A percentile compares a stretch with the other conserved stretches of the same genome.
Conservation (phyloP, 2,113 vertebrate genomes). For the Isurus oxyrinchus region DNA sequence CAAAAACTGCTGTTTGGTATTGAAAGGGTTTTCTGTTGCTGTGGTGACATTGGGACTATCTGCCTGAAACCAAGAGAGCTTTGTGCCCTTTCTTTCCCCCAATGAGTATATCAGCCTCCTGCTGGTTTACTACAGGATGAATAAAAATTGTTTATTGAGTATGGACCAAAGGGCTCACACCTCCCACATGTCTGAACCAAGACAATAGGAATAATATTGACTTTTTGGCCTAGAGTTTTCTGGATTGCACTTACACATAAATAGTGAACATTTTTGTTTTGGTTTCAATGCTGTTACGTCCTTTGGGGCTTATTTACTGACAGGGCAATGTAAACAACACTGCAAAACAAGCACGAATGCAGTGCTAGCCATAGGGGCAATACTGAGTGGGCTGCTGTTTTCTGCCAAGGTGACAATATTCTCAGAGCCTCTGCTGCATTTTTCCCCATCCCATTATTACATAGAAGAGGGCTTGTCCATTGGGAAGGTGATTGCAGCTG, state of each 20-base stretch:
- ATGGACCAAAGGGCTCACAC: background rate
- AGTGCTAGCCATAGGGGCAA: background rate
- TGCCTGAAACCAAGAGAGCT: conserved; percentile 62
- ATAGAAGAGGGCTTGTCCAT: background rate
- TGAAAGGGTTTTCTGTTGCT: conserved; percentile 59
- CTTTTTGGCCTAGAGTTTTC: background rate
- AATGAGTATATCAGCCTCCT: conserved; percentile 47
- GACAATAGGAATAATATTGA: background rate
- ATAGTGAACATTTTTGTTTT: background rate
- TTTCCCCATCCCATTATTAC: background rate
- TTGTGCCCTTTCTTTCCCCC: conserved; percentile 60
- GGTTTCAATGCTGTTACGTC: background rate
- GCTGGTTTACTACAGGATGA: conserved; percentile 42
- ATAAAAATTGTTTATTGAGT: conserved; percentile 31
- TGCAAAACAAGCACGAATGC: background rate
- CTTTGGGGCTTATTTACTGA: background rate
- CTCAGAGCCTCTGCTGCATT: background rate
- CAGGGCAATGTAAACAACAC: background rate
- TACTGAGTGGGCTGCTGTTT: background rate
- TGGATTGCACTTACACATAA: background rate
- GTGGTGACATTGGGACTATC: conserved; percentile 58
- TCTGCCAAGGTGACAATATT: background rate
- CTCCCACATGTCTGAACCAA: background rate
- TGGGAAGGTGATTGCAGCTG: background rate
- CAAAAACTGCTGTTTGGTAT: conserved; percentile 41